Percentiles rank a stretch among this genome's conserved stretches.
Conservation (phyloP, 92 coral and sea anemone genomes). For the Nematostella vectensis region DNA sequence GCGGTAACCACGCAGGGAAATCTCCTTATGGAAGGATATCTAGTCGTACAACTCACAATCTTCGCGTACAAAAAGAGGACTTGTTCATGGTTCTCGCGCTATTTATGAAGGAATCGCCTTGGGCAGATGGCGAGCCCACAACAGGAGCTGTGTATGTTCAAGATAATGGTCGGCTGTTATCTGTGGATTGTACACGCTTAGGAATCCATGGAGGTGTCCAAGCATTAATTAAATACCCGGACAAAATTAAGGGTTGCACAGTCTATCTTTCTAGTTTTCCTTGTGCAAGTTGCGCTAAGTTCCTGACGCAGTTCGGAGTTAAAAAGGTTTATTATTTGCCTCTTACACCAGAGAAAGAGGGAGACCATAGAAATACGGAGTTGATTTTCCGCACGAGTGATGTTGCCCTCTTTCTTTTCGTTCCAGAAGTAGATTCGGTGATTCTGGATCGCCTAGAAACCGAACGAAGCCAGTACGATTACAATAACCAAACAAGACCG, state of each 20-base stretch:
- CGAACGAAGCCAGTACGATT: background rate
- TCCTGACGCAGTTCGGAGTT: conserved; percentile 25
- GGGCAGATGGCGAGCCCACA: background rate
- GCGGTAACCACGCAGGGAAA: too few species aligned
- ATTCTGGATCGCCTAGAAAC: background rate
- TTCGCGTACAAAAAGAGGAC: conserved; percentile 1
- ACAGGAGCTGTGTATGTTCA: conserved; percentile 33
- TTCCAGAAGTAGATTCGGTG: background rate
- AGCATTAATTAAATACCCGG: conserved; percentile 22
- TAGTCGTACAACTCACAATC: background rate
- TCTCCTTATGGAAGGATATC: too few species aligned
- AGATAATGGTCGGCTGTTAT: conserved; percentile 24
- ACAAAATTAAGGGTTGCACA: conserved; percentile 20
- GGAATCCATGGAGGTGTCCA: conserved; percentile 29
- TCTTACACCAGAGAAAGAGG: conserved; percentile 22
- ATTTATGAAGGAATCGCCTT: conserved; percentile 16
- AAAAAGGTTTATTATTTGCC: conserved; percentile 29
- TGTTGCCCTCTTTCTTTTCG: conserved; percentile 15
- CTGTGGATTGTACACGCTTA: conserved; percentile 25
- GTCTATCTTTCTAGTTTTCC: conserved; percentile 36
- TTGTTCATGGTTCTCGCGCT: conserved; percentile 12
- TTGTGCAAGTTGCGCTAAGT: conserved; percentile 30
- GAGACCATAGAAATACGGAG: conserved; percentile 16
- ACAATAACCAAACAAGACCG: background rate
- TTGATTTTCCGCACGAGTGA: conserved; percentile 22